Percentiles rank a stretch among this genome's conserved stretches.
phyloP scores from a whole-genome alignment of 2,113 vertebrate genomes.

The Xenopus laevis region DNA sequence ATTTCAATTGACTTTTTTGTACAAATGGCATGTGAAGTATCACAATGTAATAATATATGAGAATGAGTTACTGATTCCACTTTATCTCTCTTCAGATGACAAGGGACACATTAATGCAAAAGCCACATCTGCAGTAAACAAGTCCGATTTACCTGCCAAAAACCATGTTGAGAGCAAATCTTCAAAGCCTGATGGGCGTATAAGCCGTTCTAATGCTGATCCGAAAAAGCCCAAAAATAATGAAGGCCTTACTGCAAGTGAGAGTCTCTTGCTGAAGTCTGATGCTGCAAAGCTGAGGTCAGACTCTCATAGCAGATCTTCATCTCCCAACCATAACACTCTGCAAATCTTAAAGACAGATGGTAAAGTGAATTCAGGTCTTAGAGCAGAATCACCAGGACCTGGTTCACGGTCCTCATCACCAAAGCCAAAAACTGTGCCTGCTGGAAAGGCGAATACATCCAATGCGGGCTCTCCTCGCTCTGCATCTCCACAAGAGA shows the following conservation, averaged over 20 bases:
- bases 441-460: slow-evolving; percentile 75
- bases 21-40: too few relatives aligned
- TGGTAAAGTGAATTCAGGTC: slow-evolving; percentile 72
- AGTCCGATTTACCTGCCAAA: slow-evolving; percentile 73
- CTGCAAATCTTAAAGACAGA: slow-evolving; percentile 91
- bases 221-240: slow-evolving; percentile 78
- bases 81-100: slow-evolving; percentile 76
- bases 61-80: too few relatives aligned
- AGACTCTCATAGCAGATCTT: slow-evolving; percentile 92
- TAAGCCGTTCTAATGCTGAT: slow-evolving; percentile 74
- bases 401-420: slow-evolving; percentile 86
- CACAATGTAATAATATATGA: too few relatives aligned
- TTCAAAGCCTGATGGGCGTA: slow-evolving; percentile 78
- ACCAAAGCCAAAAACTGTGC: slow-evolving; percentile 84
- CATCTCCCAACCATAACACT: slow-evolving; percentile 97
- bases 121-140: slow-evolving; percentile 74
- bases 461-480: slow-evolving; percentile 78
- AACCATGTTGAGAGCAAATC: slow-evolving; percentile 80
- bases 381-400: slow-evolving; percentile 87
- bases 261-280: slow-evolving; percentile 88
- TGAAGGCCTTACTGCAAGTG: slow-evolving; percentile 82
- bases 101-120: slow-evolving; percentile 75
- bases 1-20: too few relatives aligned
- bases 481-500: slow-evolving; percentile 83
- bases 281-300: slow-evolving; percentile 90